Evolutionary conservation across 2,113 vertebrate genomes (phyloP).

Genomic region (Oreochromis aureus): DNA sequence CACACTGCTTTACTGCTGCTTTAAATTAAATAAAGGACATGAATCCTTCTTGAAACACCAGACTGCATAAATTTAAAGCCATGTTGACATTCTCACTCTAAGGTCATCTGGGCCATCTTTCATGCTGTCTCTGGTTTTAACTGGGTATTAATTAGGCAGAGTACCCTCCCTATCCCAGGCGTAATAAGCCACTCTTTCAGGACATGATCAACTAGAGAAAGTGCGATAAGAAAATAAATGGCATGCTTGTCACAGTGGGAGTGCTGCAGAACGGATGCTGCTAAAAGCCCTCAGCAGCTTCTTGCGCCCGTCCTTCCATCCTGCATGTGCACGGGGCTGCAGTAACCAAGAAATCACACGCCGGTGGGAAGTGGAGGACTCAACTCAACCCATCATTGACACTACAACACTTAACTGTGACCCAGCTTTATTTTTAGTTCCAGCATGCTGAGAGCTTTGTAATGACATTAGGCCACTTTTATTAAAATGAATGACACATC

Average conservation of each 20-base stretch:
- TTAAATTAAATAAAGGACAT: not conserved
- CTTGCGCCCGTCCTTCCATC: not conserved
- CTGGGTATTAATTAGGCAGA: slow-evolving; percentile 26
- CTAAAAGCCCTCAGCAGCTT: slow-evolving; percentile 34
- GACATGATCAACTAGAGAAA: slow-evolving; percentile 12
- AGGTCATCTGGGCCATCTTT: slow-evolving; percentile 19
- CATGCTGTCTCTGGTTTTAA: slow-evolving; percentile 13
- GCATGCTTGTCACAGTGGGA: slow-evolving; percentile 41
- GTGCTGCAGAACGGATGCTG: not conserved
- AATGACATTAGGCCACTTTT: slow-evolving; percentile 9
- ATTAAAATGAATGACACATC: slow-evolving; percentile 36
- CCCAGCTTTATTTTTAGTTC: slow-evolving; percentile 29
- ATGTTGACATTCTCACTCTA: slow-evolving; percentile 34
- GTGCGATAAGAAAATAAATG: slow-evolving; percentile 38
- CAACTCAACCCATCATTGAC: not conserved
- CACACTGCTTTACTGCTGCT: not conserved
- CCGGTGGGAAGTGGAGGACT: slow-evolving; percentile 7
- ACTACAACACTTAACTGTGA: slow-evolving; percentile 7
- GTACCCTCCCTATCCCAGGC: not conserved
- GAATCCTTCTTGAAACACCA: not conserved
- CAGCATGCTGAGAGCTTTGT: not conserved
- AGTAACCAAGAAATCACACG: slow-evolving; percentile 1
- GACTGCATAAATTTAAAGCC: not conserved
- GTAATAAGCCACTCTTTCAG: slow-evolving; percentile 22
- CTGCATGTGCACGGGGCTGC: not conserved